Evolutionary conservation across 2,113 vertebrate genomes (phyloP).

Genomic region (Dipodomys spectabilis): DNA sequence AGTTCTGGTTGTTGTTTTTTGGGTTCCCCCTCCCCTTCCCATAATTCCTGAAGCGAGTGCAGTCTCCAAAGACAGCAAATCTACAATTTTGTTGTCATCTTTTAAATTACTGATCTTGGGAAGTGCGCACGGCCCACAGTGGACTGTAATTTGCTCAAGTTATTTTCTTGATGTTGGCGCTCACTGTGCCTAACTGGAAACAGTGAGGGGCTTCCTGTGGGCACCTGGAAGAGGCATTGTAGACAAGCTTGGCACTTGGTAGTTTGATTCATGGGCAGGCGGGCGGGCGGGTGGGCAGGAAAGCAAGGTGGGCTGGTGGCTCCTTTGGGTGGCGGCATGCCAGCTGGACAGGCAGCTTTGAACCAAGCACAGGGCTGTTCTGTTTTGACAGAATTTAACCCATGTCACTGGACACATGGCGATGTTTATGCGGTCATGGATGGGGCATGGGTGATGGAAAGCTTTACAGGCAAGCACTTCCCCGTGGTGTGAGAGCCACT

Average conservation of each 20-base stretch:
- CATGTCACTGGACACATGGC: too few species aligned
- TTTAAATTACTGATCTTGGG: neutral
- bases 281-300: neutral
- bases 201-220: rapidly evolving
- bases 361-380: neutral
- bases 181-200: rapidly evolving
- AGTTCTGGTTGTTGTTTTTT: neutral
- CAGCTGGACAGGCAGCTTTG: rapidly evolving
- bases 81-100: conserved; percentile 24
- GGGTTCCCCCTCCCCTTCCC: neutral
- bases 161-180: neutral
- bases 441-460: rapidly evolving
- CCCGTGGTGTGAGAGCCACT: too few species aligned
- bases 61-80: neutral
- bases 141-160: conserved; percentile 48
- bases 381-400: neutral
- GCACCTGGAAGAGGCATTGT: neutral
- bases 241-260: neutral
- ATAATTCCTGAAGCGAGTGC: neutral
- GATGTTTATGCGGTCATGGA: rapidly evolving
- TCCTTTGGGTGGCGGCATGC: rapidly evolving
- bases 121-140: rapidly evolving
- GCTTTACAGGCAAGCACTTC: neutral
- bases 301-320: neutral
- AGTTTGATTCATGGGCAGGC: neutral